These are phyloP conservation scores for Heliocidaris tuberculata DNA, from an alignment of 35 echinoderm and acorn worm genomes.

Conservation along the genomic window DNA sequence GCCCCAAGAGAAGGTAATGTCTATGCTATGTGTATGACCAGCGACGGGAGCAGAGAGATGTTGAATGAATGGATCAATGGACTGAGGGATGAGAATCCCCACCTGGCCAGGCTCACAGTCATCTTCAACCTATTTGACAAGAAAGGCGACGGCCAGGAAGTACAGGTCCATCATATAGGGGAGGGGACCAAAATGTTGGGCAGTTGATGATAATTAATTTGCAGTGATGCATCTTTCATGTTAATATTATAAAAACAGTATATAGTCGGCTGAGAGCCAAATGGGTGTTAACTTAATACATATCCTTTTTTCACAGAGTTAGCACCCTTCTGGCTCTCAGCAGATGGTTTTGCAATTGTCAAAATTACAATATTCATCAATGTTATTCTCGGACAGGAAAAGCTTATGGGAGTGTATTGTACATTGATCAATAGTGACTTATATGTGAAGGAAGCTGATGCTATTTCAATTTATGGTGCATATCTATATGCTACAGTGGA, in stretches of 20 bases:
- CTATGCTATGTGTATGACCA: constrained; percentile 93
- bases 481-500: neutral
- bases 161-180: constrained; percentile 19
- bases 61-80: constrained; percentile 74
- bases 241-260: no score
- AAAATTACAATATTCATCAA: neutral
- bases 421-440: neutral
- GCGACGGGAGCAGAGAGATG: constrained; percentile 52
- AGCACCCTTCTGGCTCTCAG: no score
- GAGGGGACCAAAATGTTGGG: constrained; percentile 31
- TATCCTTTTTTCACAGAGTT: no score
- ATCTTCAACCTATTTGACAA: constrained; percentile 88
- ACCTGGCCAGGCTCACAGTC: constrained; percentile 80
- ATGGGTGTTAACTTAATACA: no score
- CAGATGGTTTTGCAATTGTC: neutral
- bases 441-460: neutral
- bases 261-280: no score
- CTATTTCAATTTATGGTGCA: neutral
- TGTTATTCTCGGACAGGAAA: neutral
- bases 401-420: neutral
- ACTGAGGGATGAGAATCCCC: constrained; percentile 86
- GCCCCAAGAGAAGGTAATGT: constrained; percentile 71
- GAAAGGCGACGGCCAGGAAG: constrained; percentile 31
- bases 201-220: constrained; percentile 24
- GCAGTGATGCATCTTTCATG: neutral